A percentile compares a stretch with the other conserved stretches of the same genome.
phyloP scores from a whole-genome alignment of 1,140 invertebrate species.

The Myzus persicae region DNA sequence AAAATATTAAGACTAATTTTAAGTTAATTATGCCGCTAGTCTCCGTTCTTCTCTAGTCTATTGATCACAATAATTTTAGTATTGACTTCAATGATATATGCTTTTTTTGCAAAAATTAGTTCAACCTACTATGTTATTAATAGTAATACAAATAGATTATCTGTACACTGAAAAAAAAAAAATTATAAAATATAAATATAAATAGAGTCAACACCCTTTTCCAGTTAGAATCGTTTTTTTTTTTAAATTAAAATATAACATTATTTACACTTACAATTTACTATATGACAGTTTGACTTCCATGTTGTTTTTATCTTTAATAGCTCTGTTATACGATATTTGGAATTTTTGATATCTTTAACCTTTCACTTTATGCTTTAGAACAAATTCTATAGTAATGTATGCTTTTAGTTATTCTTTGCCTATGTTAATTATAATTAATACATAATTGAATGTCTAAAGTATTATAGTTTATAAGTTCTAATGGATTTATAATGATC shows the following conservation, averaged over 20 bases:
- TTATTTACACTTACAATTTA: background rate
- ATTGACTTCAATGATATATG: too few species aligned
- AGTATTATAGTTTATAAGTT: background rate
- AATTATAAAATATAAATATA: background rate
- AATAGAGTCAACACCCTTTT: too few species aligned
- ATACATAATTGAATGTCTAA: background rate
- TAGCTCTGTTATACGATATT: background rate
- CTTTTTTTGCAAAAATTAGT: too few species aligned
- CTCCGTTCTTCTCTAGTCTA: too few species aligned
- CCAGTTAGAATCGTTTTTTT: background rate
- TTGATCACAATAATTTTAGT: too few species aligned
- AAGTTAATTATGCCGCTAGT: too few species aligned
- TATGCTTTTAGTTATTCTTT: background rate
- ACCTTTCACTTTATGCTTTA: background rate
- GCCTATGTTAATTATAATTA: background rate
- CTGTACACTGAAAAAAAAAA: too few species aligned
- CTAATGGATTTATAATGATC: background rate
- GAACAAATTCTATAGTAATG: background rate
- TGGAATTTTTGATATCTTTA: background rate
- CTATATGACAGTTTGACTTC: background rate
- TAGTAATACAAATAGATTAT: too few species aligned
- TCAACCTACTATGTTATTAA: too few species aligned
- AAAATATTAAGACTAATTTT: too few species aligned
- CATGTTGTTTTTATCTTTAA: background rate
- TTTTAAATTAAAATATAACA: background rate